These are phyloP conservation scores for Caenorhabditis drosophilae DNA, from an alignment of 2,888 invertebrate species.

Conservation along the genomic window DNA sequence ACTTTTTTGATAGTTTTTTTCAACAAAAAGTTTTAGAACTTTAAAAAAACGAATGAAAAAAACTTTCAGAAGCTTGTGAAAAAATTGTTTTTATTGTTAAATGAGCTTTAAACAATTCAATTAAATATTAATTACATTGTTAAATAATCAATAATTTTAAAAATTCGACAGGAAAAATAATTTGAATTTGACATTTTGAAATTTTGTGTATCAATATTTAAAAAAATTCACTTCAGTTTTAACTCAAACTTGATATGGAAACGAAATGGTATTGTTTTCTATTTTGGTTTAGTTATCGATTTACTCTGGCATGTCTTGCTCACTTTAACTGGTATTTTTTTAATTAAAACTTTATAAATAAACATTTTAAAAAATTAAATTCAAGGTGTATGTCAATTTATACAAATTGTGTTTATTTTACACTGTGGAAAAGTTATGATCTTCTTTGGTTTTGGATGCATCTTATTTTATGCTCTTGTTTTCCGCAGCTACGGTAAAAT, in stretches of 20 bases:
- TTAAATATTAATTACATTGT: too few relatives aligned
- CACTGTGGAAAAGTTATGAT: constrained; percentile 67
- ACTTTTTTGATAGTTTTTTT: neutral
- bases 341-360: neutral
- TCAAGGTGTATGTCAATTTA: constrained; percentile 53
- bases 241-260: constrained; percentile 32
- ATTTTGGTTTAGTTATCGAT: constrained; percentile 66
- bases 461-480: constrained; percentile 61
- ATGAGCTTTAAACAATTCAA: too few relatives aligned
- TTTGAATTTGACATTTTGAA: too few relatives aligned
- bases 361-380: neutral
- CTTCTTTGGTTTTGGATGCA: constrained; percentile 68
- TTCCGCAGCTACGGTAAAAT: constrained; percentile 56
- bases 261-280: constrained; percentile 53
- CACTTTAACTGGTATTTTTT: constrained; percentile 64
- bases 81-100: too few relatives aligned
- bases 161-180: too few relatives aligned
- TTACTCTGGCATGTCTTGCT: constrained; percentile 64
- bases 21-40: neutral
- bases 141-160: too few relatives aligned
- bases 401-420: constrained; percentile 65
- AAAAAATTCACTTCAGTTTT: too few relatives aligned
- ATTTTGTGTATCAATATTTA: too few relatives aligned
- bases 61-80: too few relatives aligned
- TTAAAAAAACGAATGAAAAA: neutral